Base-by-base conservation (phyloP, 2,797 vertebrate species). In the Anguilla anguilla region DNA sequence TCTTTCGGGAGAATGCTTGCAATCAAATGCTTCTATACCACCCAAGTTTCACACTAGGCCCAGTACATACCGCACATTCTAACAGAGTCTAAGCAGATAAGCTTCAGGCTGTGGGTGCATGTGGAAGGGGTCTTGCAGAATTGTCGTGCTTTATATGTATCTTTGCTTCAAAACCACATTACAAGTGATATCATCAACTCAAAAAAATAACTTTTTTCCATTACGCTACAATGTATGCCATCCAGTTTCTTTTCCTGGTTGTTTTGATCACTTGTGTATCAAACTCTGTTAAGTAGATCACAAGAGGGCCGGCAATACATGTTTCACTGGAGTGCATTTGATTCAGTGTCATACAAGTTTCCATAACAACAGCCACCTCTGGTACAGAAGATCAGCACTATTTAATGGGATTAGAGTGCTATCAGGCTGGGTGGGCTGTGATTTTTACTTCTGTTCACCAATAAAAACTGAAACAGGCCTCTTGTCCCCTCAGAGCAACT, bases 391-490 rank as follows among this genome's bases (percentile, higher is more conserved):
- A 91, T 94, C 93, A 89, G 89, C 91, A 90, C 89, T 89, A 87
- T 88, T 91, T 92, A 93, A 92, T 89, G 90, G 87, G 93, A 93
- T 93, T 91, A 93, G 91, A 92, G 87, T 88, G 86, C 86, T 59
- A 91, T 89, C 90, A 90, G 86, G 86, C 81, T 91, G 91, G 92
- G 92, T 94, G 92, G 92, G 89, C 89, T 93, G 88, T 91, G 88
- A 92, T 89, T 92, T 92, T 91, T 92, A 94, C 93, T 92, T 91
- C 88, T 92, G 93, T 91, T 94, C 91, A 83, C 91, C 93, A 93
- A 93, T 94, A 94, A 94, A 94, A 94, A 94, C 91, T 91, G 90
- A 89, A 88, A 89, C 85, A 89, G 90, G 91, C 87, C 83, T 79
- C 53, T 92, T 93, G 91, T 92, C 35, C 59, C 67, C 67, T 28